Evolutionary conservation across 2,113 vertebrate genomes (phyloP), one percentile per base, ranked within the genome.

Genomic region (Hippolais icterina): DNA sequence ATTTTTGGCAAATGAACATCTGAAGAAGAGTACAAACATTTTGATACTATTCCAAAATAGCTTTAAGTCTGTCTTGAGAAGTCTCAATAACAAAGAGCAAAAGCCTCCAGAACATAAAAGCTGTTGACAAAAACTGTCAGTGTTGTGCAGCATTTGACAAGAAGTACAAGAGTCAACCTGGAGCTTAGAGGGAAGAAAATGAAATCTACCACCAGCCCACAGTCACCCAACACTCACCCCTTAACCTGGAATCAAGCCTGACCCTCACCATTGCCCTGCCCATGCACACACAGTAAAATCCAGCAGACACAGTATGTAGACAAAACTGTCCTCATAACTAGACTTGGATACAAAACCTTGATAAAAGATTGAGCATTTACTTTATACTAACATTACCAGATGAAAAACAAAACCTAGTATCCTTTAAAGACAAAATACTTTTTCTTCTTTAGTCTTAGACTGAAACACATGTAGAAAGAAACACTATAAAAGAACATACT

Each of bases 11-110:
- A 88, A 90, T 4, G 76, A 92, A 54, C 70, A 90, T 80, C 64
- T 86, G 75, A 92, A 90, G 83, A 95, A 91, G 60, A 64, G 75
- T 66, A 81, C 59, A 94, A 94, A 95, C 80, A 89, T 90, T 89
- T 69, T 89, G 59, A 77, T 83, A 44, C 60, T 50, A 52, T 39
- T 50, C 83, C 44, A 81, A 92, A 94, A 95, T 74, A 95, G 76
- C 80, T 95, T 54, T 20, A 93, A 93, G 83, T 83, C 92, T 93
- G 88, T 89, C 89, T 93, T 69, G 64, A 86, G 63, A 88, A 74
- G 59, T 75, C 83, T 49, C 71, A 83, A 42, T 59, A 97, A 54
- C 4, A 10, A 85, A 89, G 56, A 93, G 71, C 25, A 92, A 94
- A 92, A 90, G 44, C 69, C 60, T 78, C 42, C 53, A 92, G 86